A percentile compares a stretch with the other conserved stretches of the same genome.
Evolutionary conservation across 2,113 vertebrate genomes (phyloP).

Genomic region (Alligator mississippiensis): DNA sequence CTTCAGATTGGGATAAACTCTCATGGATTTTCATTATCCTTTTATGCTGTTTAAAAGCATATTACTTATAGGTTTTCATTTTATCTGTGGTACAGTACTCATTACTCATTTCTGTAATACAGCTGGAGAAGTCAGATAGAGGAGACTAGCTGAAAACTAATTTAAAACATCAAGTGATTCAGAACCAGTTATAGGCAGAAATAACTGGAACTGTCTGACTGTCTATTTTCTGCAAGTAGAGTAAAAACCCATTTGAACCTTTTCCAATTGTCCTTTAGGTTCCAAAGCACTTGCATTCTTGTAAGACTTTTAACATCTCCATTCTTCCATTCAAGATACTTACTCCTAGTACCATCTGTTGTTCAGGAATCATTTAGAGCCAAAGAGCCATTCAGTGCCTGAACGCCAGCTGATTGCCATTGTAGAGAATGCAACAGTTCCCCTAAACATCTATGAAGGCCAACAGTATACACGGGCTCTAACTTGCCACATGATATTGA

Average conservation of each 20-base stretch:
- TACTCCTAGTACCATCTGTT: neutral
- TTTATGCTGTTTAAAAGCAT: too few species aligned
- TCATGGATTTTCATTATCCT: too few species aligned
- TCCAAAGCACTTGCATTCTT: neutral
- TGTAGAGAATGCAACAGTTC: too few species aligned
- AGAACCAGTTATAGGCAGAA: neutral
- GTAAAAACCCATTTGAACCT: neutral
- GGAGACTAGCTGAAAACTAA: neutral
- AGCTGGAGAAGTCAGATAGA: neutral
- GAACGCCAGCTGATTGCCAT: neutral
- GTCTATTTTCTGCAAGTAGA: neutral
- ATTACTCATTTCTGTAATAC: neutral
- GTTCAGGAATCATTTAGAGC: neutral
- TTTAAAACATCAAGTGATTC: neutral
- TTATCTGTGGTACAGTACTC: fast-evolving
- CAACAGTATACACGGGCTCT: too few species aligned
- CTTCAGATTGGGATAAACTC: too few species aligned
- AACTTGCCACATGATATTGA: too few species aligned
- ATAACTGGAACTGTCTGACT: neutral
- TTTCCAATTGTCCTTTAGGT: neutral
- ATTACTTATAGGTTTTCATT: neutral
- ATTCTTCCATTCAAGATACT: neutral
- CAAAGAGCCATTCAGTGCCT: neutral
- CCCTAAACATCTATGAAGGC: too few species aligned
- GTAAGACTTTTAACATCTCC: neutral